A percentile compares a stretch with the other conserved stretches of the same genome.
phyloP scores from a whole-genome alignment of 2,797 vertebrate genomes.

The Chanos chanos region DNA sequence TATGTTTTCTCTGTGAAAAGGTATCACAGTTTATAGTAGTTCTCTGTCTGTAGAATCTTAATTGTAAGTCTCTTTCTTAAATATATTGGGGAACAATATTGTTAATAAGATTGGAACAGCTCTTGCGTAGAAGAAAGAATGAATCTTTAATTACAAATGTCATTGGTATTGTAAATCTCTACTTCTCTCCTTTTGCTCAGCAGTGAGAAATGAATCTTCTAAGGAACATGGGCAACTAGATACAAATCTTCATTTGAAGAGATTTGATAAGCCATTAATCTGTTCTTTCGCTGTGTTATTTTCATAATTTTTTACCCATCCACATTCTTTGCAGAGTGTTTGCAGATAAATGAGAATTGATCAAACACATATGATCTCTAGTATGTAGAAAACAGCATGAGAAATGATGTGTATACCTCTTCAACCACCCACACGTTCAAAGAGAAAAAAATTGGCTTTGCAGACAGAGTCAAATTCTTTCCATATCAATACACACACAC shows the following conservation, averaged over 20 bases:
- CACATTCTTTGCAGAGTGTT: conserved; percentile 49
- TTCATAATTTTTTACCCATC: conserved; percentile 55
- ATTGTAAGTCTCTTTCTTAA: too few species aligned
- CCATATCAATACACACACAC: too few species aligned
- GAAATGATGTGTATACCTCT: conserved; percentile 7
- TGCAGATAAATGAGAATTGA: conserved; percentile 47
- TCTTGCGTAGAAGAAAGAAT: conserved; percentile 38
- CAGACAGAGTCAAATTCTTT: too few species aligned
- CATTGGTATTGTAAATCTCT: conserved; percentile 53
- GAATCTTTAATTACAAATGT: conserved; percentile 54
- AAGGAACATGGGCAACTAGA: conserved; percentile 56
- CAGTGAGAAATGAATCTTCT: conserved; percentile 64
- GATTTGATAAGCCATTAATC: conserved; percentile 70
- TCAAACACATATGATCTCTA: conserved; percentile 30
- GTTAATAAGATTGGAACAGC: conserved; percentile 25
- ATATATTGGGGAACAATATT: too few species aligned
- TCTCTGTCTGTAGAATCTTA: too few species aligned
- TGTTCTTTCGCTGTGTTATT: conserved; percentile 60
- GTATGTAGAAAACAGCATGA: conserved; percentile 1
- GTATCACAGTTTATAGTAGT: too few species aligned
- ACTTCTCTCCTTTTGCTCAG: conserved; percentile 46
- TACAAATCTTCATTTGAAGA: conserved; percentile 71
- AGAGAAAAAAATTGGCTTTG: neutral
- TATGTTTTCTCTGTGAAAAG: too few species aligned
- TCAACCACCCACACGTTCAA: neutral